These are phyloP conservation scores for Barbus barbus DNA, from an alignment of 2,113 vertebrate genomes.

Conservation along the genomic window DNA sequence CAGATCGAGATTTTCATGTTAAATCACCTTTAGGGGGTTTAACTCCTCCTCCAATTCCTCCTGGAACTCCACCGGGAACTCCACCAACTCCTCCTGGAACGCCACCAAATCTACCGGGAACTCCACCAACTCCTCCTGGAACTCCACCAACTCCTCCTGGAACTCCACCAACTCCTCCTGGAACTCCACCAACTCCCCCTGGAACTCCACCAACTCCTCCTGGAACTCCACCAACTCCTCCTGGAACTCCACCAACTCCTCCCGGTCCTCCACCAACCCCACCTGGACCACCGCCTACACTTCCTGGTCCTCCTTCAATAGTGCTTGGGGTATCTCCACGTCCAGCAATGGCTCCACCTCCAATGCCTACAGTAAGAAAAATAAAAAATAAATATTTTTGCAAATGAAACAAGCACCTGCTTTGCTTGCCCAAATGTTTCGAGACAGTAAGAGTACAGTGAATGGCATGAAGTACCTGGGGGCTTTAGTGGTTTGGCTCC, in stretches of 20 bases:
- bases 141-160: conserved; percentile 22
- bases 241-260: conserved; percentile 47
- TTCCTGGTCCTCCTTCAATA: conserved; percentile 49
- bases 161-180: conserved; percentile 40
- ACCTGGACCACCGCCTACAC: conserved; percentile 41
- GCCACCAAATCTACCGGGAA: conserved; percentile 38
- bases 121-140: background rate
- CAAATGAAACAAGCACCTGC: conserved; percentile 1
- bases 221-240: background rate
- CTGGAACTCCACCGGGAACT: conserved; percentile 41
- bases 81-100: conserved; percentile 32
- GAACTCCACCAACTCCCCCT: conserved; percentile 40
- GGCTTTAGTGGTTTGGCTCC: conserved; percentile 73
- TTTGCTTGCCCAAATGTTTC: background rate
- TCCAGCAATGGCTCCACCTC: conserved; percentile 66
- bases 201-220: conserved; percentile 17
- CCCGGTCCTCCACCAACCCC: conserved; percentile 19
- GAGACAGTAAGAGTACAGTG: background rate
- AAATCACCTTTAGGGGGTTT: conserved; percentile 55
- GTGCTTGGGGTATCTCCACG: conserved; percentile 72
- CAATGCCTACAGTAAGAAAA: conserved; percentile 58
- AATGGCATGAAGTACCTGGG: conserved; percentile 63
- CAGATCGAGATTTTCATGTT: background rate
- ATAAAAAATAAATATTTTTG: background rate
- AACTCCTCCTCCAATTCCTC: conserved; percentile 31